Conservation (phyloP, 2,797 vertebrate species). For the Muscicapa striata region DNA sequence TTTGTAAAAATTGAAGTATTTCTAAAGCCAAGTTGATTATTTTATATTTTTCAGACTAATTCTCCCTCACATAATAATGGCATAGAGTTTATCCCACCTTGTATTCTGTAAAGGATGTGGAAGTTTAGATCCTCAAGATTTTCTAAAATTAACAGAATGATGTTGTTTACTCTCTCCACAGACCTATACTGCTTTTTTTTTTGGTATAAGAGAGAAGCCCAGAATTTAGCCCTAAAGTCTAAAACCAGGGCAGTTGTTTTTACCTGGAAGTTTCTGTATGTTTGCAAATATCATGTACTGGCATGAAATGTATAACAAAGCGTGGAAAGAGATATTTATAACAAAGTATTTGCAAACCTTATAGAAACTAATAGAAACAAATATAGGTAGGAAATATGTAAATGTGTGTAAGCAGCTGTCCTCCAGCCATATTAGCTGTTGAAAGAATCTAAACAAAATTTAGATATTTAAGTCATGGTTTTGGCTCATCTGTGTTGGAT, state of each 20-base stretch:
- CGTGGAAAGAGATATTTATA: background rate
- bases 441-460: background rate
- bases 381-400: background rate
- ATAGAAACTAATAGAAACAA: background rate
- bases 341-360: background rate
- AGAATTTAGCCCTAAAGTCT: background rate
- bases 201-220: background rate
- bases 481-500: background rate
- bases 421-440: background rate
- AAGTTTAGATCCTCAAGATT: background rate
- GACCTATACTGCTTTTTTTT: background rate
- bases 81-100: background rate
- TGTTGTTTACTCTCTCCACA: background rate
- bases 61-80: background rate
- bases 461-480: background rate
- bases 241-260: background rate
- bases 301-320: background rate
- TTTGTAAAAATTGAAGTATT: background rate
- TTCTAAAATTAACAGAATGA: background rate
- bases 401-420: accelerated
- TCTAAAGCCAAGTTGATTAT: background rate
- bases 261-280: background rate
- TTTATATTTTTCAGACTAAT: background rate
- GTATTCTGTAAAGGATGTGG: background rate
- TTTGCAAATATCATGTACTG: background rate